Evolutionary conservation across 2,113 vertebrate species (phyloP), one percentile per base, ranked within the genome.

Genomic region (Amphiprion ocellaris): DNA sequence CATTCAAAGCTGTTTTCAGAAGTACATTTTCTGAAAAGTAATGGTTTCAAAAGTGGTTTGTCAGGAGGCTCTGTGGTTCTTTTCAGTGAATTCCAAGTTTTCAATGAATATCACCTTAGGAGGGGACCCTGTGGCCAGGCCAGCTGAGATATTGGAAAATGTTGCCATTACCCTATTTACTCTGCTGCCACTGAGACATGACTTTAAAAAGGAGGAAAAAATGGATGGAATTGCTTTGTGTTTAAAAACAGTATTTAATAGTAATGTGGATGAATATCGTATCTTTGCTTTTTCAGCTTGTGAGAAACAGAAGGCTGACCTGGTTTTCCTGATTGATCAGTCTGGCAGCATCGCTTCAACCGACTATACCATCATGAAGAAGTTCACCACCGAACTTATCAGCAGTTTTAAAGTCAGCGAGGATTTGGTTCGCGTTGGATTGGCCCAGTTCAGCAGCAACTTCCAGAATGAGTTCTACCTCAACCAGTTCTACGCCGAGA

Each of bases 241-340:
- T 37, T 37, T 37, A 5, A 33, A 5, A 33, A 44, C 8, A 44
- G 41, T 44, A n/a, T 46, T 21, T 41, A 10, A 10, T 23, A 8
- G 0, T 33, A 9, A 44, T 23, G 53, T 21, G 12, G 7, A 63
- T 21, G 4, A 7, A 53, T 46, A 10, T 52, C 3, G 1, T 53
- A 10, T 69, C 7, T 73, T 69, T 71, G 2, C 11, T 71, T 59
- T 24, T 23, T 14, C 82, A 96, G 96, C 59, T 68, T 96, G 96
- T 90, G 65, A 74, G 2, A 92, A 88, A 16, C 74, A 82, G 50
- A 3, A 87, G 55, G 92, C 93, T 6, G 95, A 96, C 78, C 82
- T 97, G 82, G 92, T 97, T 44, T 93, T 97, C 84, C 84, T 97
- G 6, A 30, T 95, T 0, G 95, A 96, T 24, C 87, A 95, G 59